These are phyloP conservation scores for Trachymyrmex cornetzi DNA, from an alignment of 1,140 invertebrate species.

Conservation along the genomic window DNA sequence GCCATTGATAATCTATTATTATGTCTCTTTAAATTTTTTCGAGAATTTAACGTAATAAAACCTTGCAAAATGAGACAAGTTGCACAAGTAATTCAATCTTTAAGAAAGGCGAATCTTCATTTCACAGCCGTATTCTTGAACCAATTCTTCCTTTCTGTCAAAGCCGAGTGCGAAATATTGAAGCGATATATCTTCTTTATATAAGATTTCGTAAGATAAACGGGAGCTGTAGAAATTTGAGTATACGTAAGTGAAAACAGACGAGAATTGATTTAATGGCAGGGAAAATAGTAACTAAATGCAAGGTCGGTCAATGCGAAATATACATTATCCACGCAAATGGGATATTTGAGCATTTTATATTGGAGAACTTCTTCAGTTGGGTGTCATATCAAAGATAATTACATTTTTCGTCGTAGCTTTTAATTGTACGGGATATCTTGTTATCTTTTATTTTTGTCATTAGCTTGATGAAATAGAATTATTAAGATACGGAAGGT, in stretches of 20 bases:
- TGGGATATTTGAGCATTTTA: neutral
- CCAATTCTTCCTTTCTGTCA: constrained; percentile 32
- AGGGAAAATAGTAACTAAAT: constrained; percentile 5
- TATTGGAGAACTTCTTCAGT: constrained; percentile 22
- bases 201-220: constrained; percentile 11
- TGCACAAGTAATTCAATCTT: constrained; percentile 12
- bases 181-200: constrained; percentile 40
- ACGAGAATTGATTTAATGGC: constrained; percentile 31
- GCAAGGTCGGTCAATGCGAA: constrained; percentile 3
- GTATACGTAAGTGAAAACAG: constrained; percentile 7
- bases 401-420: constrained; percentile 44
- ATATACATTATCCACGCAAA: neutral
- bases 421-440: constrained; percentile 32
- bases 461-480: constrained; percentile 26
- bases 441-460: constrained; percentile 43
- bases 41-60: constrained; percentile 3
- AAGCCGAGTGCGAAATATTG: constrained; percentile 30
- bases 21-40: neutral
- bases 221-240: constrained; percentile 18
- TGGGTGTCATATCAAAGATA: constrained; percentile 15
- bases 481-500: constrained; percentile 9
- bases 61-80: neutral
- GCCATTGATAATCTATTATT: neutral
- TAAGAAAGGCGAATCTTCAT: constrained; percentile 39
- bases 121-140: neutral